Evolutionary conservation across 1,140 invertebrate species (phyloP), one percentile per base, ranked within the genome.

Genomic region (Brachionus rotundiformis): DNA sequence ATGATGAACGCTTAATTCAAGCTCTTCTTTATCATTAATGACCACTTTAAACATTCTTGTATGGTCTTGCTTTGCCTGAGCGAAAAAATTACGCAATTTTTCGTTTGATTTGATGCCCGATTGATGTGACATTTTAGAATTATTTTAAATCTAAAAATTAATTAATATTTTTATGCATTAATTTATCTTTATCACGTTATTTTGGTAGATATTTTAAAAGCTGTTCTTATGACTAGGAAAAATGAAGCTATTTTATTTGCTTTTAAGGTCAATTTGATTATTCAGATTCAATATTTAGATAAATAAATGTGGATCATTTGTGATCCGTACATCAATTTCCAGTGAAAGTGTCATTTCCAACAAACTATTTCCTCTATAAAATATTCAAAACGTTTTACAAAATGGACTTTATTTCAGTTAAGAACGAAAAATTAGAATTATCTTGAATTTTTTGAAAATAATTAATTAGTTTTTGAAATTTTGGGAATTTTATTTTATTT

Each of bases 31-130:
- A 10, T 71, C 79, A 44, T 16, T 81, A 10, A 81, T 81, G 31
- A 47, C 29, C n/a, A 81, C 79, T 81, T 81, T 65, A 8, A 71
- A 41, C 41, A 54, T 65, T 39, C 79, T 25, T 19, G 61, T 65
- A 1, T 63, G 27, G 3, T 31, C 61, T 6, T 39, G 59, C 65
- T 81, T 81, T 16, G 23, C 36, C 0, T 39, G 25, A 16, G 61
- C 59, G 8, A 65, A 65, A 71, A 81, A 81, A 25, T 41, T 47
- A 16, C 61, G 79, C 25, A 81, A 36, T 19, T 81, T 25, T n/a
- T 81, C 59, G 31, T 81, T 68, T 16, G 59, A 68, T 81, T 71
- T 44, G n/a, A 81, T 81, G 10, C 79, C 79, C 5, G 79, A 44
- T 81, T 81, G 79, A 71, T 81, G 79, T 1, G 76, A 79, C 76